phyloP scores from a whole-genome alignment of 2,113 vertebrate species.

The Zosterops borbonicus region DNA sequence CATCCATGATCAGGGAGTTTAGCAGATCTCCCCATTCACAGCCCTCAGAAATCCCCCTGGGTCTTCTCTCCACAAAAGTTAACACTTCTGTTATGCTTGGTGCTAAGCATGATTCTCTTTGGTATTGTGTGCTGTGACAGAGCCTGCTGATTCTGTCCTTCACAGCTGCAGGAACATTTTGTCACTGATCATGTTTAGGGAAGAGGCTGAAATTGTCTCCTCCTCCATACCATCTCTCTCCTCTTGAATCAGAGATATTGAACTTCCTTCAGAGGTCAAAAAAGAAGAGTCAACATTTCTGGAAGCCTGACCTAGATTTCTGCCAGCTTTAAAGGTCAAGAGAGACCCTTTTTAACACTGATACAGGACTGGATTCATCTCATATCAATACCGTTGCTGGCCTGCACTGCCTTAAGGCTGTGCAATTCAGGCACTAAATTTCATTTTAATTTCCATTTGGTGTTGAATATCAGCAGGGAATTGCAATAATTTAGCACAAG shows the following conservation, averaged over 20 bases:
- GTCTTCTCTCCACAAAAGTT: not conserved
- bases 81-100: not conserved
- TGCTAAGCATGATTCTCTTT: not conserved
- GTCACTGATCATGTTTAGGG: not conserved
- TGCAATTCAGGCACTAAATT: not conserved
- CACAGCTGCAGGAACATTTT: not conserved
- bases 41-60: not conserved
- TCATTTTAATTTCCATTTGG: not conserved
- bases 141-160: not conserved
- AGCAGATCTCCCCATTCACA: not conserved
- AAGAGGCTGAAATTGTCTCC: not conserved
- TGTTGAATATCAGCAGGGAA: not conserved
- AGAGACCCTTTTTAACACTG: not conserved
- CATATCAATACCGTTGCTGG: not conserved
- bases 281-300: not conserved
- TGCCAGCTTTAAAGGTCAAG: not conserved
- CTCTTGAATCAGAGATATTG: not conserved
- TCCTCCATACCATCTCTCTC: fast-evolving
- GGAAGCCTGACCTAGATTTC: not conserved
- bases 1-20: not conserved
- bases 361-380: not conserved
- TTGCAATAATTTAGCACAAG: not conserved
- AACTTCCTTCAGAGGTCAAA: not conserved
- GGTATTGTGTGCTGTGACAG: not conserved
- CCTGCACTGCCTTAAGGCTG: not conserved